These are phyloP conservation scores for Lepidocyrtoides sp. DNA, from an alignment of 2,888 invertebrate genomes.

Conservation along the genomic window DNA sequence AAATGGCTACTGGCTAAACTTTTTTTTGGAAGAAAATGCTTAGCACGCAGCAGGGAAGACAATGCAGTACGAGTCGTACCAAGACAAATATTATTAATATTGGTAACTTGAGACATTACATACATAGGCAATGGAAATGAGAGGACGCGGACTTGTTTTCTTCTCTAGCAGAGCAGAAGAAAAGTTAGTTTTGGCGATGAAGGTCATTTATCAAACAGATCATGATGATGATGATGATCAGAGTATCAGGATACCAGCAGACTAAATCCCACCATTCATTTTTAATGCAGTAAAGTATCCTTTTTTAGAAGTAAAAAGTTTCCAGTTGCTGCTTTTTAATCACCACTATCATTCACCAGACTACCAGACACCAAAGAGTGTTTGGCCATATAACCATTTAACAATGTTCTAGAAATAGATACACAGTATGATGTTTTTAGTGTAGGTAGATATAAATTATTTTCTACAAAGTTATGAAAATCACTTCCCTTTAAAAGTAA, in stretches of 20 bases:
- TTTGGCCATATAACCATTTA: not conserved
- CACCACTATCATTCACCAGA: not conserved
- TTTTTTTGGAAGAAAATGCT: no score
- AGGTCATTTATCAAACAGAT: not conserved
- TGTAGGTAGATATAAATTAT: no score
- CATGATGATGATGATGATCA: not conserved
- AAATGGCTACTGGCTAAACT: no score
- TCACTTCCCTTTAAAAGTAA: no score
- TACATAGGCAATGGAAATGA: not conserved
- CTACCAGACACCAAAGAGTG: not conserved
- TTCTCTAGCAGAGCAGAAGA: not conserved
- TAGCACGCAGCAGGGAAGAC: no score
- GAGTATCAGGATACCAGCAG: not conserved
- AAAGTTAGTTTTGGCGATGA: conserved; percentile 19
- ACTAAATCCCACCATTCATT: not conserved
- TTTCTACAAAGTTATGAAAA: no score
- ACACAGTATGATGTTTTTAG: no score
- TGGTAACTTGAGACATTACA: not conserved
- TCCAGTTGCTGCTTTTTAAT: not conserved
- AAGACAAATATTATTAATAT: not conserved
- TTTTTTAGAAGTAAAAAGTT: conserved; percentile 8
- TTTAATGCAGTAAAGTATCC: not conserved
- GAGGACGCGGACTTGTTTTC: not conserved
- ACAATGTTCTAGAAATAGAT: not conserved
- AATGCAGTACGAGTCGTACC: not conserved